phyloP scores from a whole-genome alignment of 1,140 invertebrate genomes.

The Calliopsis andreniformis region DNA sequence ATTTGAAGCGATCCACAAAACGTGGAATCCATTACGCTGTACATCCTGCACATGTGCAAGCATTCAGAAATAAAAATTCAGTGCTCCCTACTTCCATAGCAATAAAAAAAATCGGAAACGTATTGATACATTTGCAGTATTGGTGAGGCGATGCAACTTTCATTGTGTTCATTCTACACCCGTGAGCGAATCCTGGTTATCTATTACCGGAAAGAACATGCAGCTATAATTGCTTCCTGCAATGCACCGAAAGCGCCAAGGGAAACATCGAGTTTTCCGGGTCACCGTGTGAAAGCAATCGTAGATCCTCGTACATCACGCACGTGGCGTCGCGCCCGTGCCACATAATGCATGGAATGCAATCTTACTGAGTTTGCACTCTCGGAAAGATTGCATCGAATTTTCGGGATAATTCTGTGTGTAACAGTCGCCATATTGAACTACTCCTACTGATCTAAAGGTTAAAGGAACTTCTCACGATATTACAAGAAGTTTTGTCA shows the following conservation, averaged over 20 bases:
- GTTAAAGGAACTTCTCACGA: no score
- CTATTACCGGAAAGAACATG: slow-evolving; percentile 48
- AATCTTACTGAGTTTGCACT: slow-evolving; percentile 17
- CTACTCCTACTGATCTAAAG: neutral
- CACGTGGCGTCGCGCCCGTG: neutral
- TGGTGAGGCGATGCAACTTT: neutral
- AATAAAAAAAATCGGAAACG: neutral
- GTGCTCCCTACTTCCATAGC: no score
- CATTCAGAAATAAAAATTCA: no score
- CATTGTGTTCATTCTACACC: neutral
- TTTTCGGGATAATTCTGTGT: slow-evolving; percentile 29
- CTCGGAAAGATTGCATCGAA: slow-evolving; percentile 27
- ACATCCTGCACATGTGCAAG: no score
- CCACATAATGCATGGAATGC: slow-evolving; percentile 32
- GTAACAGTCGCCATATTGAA: neutral
- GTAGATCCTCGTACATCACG: slow-evolving; percentile 42
- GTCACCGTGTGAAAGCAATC: slow-evolving; percentile 39
- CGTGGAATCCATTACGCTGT: no score
- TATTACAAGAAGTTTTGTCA: no score
- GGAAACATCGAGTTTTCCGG: slow-evolving; percentile 37
- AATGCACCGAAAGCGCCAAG: slow-evolving; percentile 35
- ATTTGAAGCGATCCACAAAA: no score
- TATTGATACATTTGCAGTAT: neutral
- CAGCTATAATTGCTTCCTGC: slow-evolving; percentile 51
- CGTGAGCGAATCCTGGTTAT: slow-evolving; percentile 18